Percentiles rank a stretch among this genome's conserved stretches.
These are phyloP conservation scores for Actinemys pallida DNA, from an alignment of 2,113 vertebrate species.

Conservation along the genomic window DNA sequence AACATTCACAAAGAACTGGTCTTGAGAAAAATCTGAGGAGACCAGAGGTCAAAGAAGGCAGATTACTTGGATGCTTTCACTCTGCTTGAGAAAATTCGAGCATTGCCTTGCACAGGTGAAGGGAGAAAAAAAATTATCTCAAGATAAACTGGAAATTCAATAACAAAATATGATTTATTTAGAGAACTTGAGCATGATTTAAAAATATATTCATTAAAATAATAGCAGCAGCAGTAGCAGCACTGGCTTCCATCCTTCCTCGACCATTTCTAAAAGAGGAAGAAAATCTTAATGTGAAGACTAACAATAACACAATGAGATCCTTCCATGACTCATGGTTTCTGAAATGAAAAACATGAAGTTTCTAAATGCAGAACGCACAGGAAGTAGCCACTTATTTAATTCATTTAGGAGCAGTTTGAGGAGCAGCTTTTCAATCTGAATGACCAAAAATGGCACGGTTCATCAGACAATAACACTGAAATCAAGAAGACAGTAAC, in stretches of 20 bases:
- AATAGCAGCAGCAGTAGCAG: no score
- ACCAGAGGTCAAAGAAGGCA: neutral
- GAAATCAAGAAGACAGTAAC: slow-evolving; percentile 74
- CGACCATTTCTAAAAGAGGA: neutral
- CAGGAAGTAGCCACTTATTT: slow-evolving; percentile 53
- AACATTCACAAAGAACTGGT: neutral
- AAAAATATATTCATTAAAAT: no score
- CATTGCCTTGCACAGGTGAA: neutral
- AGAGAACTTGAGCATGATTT: no score
- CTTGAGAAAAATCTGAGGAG: neutral
- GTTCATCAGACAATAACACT: slow-evolving; percentile 70
- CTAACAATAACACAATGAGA: neutral
- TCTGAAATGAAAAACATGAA: slow-evolving; percentile 58
- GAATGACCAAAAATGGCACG: slow-evolving; percentile 71
- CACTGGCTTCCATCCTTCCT: no score
- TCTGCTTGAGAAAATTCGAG: neutral
- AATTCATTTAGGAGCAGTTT: slow-evolving; percentile 50
- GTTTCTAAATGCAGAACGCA: slow-evolving; percentile 25
- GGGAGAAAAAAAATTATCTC: neutral
- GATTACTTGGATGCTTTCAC: neutral
- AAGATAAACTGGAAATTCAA: neutral
- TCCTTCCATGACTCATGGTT: no score
- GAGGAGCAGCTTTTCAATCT: slow-evolving; percentile 63
- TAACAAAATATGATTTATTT: no score
- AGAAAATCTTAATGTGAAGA: neutral